These are phyloP conservation scores for Myiotriccus ornatus DNA, from an alignment of 2,797 vertebrate species.

Conservation along the genomic window DNA sequence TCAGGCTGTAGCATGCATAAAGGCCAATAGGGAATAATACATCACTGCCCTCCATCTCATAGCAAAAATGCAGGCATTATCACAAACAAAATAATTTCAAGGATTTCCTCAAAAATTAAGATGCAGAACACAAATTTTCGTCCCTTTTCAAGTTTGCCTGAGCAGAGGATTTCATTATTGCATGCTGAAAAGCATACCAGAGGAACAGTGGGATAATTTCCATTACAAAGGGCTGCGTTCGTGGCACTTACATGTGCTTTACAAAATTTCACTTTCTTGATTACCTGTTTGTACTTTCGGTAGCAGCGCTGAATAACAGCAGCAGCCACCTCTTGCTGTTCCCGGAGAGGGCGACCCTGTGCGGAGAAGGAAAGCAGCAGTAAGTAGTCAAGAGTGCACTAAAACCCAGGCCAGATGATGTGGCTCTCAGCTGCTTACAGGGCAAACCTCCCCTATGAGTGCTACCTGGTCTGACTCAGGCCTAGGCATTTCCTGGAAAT, in stretches of 20 bases:
- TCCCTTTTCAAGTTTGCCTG: background rate
- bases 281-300: conserved; percentile 99
- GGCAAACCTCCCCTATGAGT: background rate
- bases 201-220: background rate
- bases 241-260: rapidly evolving
- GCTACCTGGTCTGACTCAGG: background rate
- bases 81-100: background rate
- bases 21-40: background rate
- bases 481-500: background rate
- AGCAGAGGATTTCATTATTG: background rate
- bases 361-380: conserved; percentile 40
- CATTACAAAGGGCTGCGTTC: background rate
- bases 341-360: conserved; percentile 92
- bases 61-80: background rate
- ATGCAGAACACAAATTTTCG: background rate
- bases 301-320: conserved; percentile 99
- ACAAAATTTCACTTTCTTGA: background rate
- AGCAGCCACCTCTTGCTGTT: conserved; percentile 97
- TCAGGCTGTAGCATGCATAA: background rate
- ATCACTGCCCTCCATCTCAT: background rate
- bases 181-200: background rate
- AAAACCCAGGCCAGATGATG: background rate
- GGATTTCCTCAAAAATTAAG: background rate
- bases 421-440: background rate
- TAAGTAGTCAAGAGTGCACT: background rate